Evolutionary conservation across 2,888 invertebrate genomes (phyloP).

Genomic region (Dugesia japonica): DNA sequence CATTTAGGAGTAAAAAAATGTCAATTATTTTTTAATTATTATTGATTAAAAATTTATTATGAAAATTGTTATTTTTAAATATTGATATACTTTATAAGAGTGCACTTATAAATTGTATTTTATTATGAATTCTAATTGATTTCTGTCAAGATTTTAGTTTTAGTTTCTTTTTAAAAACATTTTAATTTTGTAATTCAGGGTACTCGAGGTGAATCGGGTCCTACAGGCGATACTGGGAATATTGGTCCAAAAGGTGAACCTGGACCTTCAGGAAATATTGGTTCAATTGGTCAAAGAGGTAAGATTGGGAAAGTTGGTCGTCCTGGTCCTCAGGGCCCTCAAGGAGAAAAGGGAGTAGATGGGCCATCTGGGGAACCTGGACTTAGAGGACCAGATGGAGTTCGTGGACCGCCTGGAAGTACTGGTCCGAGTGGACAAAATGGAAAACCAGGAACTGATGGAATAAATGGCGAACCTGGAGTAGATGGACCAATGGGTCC

Average conservation of each 20-base stretch:
- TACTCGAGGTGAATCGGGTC: not conserved
- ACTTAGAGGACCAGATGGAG: conserved; percentile 25
- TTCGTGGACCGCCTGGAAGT: conserved; percentile 24
- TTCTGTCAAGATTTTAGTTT: no score
- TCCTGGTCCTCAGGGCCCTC: conserved; percentile 29
- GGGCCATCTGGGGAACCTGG: conserved; percentile 20
- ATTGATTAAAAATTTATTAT: no score
- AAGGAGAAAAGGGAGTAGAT: conserved; percentile 21
- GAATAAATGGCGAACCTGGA: conserved; percentile 4
- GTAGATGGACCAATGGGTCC: not conserved
- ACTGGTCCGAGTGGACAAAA: conserved; percentile 29
- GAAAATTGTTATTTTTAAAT: no score
- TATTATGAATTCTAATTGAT: no score
- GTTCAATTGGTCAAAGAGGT: not conserved
- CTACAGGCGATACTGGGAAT: not conserved
- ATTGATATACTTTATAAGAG: no score
- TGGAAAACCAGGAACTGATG: conserved; percentile 16
- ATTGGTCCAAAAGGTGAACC: not conserved
- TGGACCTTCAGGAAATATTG: not conserved
- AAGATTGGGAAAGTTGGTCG: conserved; percentile 25
- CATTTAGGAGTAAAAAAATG: no score
- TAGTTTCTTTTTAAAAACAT: no score
- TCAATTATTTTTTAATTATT: no score
- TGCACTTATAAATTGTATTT: no score
- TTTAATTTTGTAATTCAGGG: no score